These are phyloP conservation scores for Amphimedon queenslandica DNA, from an alignment of 37 sponge, comb jelly and placozoan genomes.

Conservation along the genomic window DNA sequence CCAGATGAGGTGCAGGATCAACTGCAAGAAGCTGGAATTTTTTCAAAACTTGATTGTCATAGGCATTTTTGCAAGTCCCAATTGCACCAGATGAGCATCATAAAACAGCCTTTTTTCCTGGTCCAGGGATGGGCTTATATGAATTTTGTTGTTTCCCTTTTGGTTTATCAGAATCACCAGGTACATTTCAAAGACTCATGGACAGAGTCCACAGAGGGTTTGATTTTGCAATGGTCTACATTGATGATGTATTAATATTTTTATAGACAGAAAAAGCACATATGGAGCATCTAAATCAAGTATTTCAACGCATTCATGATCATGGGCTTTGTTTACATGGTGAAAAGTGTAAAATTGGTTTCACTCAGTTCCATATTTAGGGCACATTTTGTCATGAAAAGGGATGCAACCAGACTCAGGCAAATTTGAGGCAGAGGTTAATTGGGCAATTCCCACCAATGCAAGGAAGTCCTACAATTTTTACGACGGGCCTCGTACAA, in stretches of 20 bases:
- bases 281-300: no score
- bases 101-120: slow-evolving; percentile 33
- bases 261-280: no score
- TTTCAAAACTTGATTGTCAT: slow-evolving; percentile 31
- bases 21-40: slow-evolving; percentile 7
- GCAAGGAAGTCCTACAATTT: slow-evolving; percentile 7
- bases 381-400: slow-evolving; percentile 17
- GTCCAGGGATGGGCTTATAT: slow-evolving; percentile 36
- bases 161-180: slow-evolving; percentile 23
- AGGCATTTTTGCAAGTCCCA: slow-evolving; percentile 37
- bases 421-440: slow-evolving; percentile 1
- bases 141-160: slow-evolving; percentile 26
- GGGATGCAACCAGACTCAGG: slow-evolving; percentile 37
- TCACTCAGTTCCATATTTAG: slow-evolving; percentile 20
- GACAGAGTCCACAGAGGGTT: slow-evolving; percentile 14
- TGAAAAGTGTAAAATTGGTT: slow-evolving; percentile 17
- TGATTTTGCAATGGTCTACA: slow-evolving; percentile 14
- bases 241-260: slow-evolving; percentile 21
- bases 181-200: slow-evolving; percentile 30
- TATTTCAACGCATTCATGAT: no score
- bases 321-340: slow-evolving; percentile 10
- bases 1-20: slow-evolving; percentile 36
- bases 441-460: slow-evolving; percentile 30
- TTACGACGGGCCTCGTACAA: slow-evolving; percentile 22
- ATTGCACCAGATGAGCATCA: background rate